Conservation (phyloP, 2,113 vertebrate species). For the Corythaixoides concolor region DNA sequence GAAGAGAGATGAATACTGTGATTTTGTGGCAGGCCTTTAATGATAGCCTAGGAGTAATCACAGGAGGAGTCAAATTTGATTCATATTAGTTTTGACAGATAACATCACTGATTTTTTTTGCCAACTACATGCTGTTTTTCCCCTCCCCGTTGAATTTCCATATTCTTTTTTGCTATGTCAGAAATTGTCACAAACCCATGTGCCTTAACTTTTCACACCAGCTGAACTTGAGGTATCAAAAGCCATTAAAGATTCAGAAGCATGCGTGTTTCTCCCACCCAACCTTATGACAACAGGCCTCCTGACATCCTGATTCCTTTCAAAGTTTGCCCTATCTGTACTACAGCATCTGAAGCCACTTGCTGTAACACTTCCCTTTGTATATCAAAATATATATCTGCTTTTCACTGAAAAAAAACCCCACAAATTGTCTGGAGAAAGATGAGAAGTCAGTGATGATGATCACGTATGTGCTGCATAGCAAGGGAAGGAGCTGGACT, state of each 20-base stretch:
- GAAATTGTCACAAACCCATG: background rate
- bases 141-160: background rate
- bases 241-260: background rate
- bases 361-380: background rate
- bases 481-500: background rate
- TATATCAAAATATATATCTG: background rate
- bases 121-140: background rate
- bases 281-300: background rate
- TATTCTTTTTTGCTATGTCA: background rate
- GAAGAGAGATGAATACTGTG: background rate
- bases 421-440: background rate
- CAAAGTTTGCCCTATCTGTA: background rate
- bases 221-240: background rate
- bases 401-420: background rate
- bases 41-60: background rate
- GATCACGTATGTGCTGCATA: too few species aligned
- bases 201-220: background rate
- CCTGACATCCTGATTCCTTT: background rate
- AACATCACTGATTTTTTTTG: background rate
- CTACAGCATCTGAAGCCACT: background rate
- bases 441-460: background rate
- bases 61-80: background rate
- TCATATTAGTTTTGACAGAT: background rate
- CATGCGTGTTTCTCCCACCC: fast-evolving
- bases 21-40: background rate